Conservation (phyloP, 2,888 invertebrate species). For the Aspidapion aeneum region DNA sequence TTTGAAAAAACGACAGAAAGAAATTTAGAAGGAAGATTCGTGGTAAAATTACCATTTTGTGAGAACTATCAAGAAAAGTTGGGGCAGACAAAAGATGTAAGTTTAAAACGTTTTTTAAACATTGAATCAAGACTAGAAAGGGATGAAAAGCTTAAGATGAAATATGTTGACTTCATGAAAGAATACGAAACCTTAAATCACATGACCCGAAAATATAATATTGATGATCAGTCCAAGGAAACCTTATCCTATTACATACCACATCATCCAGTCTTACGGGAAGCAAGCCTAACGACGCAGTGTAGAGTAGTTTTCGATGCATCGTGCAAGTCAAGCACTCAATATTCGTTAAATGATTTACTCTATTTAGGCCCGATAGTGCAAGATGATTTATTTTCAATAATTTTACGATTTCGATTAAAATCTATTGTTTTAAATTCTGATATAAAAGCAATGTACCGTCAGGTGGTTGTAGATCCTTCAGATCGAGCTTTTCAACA, state of each 20-base stretch:
- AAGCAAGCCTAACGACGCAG: conserved; percentile 4
- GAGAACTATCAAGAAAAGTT: neutral
- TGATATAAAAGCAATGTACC: neutral
- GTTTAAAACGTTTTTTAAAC: neutral
- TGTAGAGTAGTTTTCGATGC: conserved; percentile 19
- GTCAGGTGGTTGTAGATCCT: neutral
- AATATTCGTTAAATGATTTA: conserved; percentile 27
- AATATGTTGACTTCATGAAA: conserved; percentile 5
- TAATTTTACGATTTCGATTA: conserved; percentile 11
- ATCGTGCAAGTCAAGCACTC: conserved; percentile 7
- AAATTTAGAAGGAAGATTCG: neutral
- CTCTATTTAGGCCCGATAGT: conserved; percentile 22
- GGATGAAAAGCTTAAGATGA: neutral
- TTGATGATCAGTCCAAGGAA: neutral
- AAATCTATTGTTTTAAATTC: neutral
- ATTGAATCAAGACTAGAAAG: conserved; percentile 1
- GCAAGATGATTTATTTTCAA: conserved; percentile 15
- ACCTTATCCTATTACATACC: conserved; percentile 4
- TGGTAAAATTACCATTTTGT: conserved; percentile 6
- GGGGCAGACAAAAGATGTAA: neutral
- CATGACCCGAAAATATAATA: conserved; percentile 4
- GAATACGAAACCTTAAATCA: conserved; percentile 10
- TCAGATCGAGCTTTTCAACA: neutral
- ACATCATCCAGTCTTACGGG: conserved; percentile 9
- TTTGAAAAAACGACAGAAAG: too few relatives aligned